Percentiles rank a stretch among this genome's conserved stretches.
Conservation (phyloP, 2,888 invertebrate species). For the Polia nebulosa region DNA sequence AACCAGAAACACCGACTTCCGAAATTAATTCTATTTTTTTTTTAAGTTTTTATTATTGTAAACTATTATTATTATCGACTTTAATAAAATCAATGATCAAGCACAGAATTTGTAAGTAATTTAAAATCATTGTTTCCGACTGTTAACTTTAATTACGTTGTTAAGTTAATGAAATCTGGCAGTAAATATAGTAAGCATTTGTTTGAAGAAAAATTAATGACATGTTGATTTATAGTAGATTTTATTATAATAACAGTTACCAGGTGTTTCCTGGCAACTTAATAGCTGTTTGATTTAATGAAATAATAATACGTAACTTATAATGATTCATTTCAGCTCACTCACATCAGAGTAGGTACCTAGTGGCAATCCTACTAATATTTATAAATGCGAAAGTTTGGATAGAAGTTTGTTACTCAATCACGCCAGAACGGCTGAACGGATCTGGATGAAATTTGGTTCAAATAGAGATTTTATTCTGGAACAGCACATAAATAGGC, state of each 20-base stretch:
- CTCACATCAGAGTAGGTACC: too few species aligned
- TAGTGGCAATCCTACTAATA: not conserved
- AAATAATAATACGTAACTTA: not conserved
- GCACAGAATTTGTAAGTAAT: not conserved
- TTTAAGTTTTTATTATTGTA: not conserved
- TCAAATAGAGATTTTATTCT: too few species aligned
- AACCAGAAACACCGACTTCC: too few species aligned
- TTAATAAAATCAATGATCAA: not conserved
- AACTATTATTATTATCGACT: not conserved
- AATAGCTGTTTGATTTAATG: not conserved
- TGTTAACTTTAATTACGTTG: not conserved
- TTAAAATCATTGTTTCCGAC: not conserved
- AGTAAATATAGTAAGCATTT: not conserved
- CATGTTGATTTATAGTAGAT: constrained; percentile 3
- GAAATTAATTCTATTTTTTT: too few species aligned
- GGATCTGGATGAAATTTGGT: too few species aligned
- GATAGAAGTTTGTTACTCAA: too few species aligned
- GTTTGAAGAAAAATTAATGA: constrained; percentile 2
- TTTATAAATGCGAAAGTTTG: too few species aligned
- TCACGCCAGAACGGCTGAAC: too few species aligned
- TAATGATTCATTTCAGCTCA: not conserved
- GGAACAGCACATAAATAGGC: too few species aligned
- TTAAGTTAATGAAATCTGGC: not conserved
- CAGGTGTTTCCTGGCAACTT: constrained; percentile 19
- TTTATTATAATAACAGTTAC: constrained; percentile 11